phyloP scores from a whole-genome alignment of 2,113 vertebrate genomes.

The Cyanocitta stelleri region DNA sequence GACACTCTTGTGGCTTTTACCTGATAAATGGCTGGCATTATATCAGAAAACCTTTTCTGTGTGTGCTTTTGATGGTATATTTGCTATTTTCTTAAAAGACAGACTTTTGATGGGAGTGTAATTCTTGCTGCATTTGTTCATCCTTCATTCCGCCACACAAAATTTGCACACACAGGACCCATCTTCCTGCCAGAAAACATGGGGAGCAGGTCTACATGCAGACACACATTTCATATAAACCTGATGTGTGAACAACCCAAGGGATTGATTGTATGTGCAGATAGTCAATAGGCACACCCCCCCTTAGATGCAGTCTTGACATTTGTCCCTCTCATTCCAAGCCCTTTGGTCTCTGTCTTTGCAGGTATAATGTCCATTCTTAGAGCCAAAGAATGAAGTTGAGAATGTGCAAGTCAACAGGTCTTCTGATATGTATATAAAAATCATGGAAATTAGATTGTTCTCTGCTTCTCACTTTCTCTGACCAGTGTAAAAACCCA shows the following conservation, averaged over 20 bases:
- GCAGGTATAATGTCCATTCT: neutral
- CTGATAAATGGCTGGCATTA: neutral
- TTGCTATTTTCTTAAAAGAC: neutral
- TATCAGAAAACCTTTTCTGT: neutral
- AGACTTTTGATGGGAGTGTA: neutral
- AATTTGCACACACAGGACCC: neutral
- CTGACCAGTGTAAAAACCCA: neutral
- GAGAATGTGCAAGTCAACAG: neutral
- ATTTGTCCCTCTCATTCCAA: neutral
- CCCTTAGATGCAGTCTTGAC: neutral
- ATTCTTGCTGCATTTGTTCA: neutral
- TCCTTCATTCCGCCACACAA: neutral
- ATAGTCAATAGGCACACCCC: neutral
- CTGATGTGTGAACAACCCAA: neutral
- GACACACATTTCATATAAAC: neutral
- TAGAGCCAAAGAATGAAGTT: neutral
- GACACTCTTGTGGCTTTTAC: neutral
- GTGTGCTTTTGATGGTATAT: neutral
- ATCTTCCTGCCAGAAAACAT: neutral
- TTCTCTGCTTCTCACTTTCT: neutral
- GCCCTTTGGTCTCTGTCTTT: neutral
- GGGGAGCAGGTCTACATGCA: neutral
- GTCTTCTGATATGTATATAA: neutral
- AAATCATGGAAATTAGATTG: neutral
- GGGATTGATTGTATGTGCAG: neutral